Evolutionary conservation across 2,797 vertebrate genomes (phyloP).

Genomic region (Lateolabrax maculatus): DNA sequence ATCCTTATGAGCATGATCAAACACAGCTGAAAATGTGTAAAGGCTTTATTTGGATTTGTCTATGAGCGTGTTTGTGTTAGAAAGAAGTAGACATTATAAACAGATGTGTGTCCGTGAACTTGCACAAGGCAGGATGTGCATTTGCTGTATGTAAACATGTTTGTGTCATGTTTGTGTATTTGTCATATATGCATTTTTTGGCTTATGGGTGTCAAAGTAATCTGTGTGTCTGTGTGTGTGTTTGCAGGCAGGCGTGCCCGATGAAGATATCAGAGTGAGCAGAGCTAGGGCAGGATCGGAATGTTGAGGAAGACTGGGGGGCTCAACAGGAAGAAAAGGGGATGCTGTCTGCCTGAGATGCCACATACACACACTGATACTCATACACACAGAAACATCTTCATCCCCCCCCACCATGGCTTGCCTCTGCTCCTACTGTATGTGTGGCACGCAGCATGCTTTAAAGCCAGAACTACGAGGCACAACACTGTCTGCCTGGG

Average conservation of each 20-base stretch:
- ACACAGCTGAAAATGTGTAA: constrained; percentile 44
- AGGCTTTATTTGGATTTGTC: constrained; percentile 33
- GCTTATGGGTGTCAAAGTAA: constrained; percentile 3
- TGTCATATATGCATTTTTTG: constrained; percentile 32
- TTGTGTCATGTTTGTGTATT: constrained; percentile 27
- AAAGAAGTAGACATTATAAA: constrained; percentile 14
- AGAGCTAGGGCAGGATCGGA: constrained; percentile 64
- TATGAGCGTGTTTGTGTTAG: constrained; percentile 22
- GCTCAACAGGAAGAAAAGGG: constrained; percentile 61
- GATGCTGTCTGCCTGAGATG: constrained; percentile 53
- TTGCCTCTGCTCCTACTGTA: constrained; percentile 71
- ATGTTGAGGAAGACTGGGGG: constrained; percentile 73
- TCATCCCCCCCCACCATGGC: constrained; percentile 46
- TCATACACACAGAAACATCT: constrained; percentile 17
- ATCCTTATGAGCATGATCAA: constrained; percentile 53
- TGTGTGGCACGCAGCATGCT: constrained; percentile 73
- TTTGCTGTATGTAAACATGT: constrained; percentile 8
- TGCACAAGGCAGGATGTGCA: constrained; percentile 11
- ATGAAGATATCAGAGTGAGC: constrained; percentile 84
- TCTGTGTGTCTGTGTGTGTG: constrained; percentile 30
- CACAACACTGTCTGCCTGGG: constrained; percentile 71
- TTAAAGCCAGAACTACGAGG: constrained; percentile 78
- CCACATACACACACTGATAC: constrained; percentile 18
- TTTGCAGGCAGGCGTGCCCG: constrained; percentile 67
- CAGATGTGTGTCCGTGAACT: constrained; percentile 27